Evolutionary conservation across 2,797 vertebrate genomes (phyloP).

Genomic region (Poecile montanus): DNA sequence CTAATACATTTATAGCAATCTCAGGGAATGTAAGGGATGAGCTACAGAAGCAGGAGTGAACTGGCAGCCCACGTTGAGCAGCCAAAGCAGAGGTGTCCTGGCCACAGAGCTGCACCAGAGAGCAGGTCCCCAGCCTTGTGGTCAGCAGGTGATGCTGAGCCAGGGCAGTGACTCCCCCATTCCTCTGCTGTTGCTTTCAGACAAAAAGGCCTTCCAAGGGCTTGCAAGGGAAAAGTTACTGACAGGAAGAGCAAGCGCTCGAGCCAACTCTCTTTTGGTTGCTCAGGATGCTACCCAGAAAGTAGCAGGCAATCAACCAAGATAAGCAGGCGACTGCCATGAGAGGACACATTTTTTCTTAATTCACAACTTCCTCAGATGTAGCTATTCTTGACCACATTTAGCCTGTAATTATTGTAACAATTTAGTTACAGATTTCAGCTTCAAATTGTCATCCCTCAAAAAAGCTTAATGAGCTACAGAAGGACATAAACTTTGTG

Average conservation of each 20-base stretch:
- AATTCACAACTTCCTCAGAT: not conserved
- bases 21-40: not conserved
- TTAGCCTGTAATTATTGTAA: not conserved
- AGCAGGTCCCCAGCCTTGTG: rapidly evolving
- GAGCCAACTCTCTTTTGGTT: not conserved
- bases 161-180: rapidly evolving
- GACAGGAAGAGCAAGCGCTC: not conserved
- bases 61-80: not conserved
- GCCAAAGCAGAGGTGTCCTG: not conserved
- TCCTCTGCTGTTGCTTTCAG: not conserved
- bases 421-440: not conserved
- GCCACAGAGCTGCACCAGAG: not conserved
- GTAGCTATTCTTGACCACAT: not conserved
- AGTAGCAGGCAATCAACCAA: not conserved
- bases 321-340: not conserved
- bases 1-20: not conserved
- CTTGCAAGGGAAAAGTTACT: not conserved
- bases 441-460: not conserved
- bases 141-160: not conserved
- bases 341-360: not conserved
- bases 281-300: not conserved
- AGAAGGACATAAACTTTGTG: not conserved
- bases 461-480: not conserved
- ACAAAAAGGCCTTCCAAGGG: not conserved
- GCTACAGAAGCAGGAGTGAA: not conserved